Base-by-base conservation (phyloP, 2,888 invertebrate species). In the Sepioteuthis lessoniana region DNA sequence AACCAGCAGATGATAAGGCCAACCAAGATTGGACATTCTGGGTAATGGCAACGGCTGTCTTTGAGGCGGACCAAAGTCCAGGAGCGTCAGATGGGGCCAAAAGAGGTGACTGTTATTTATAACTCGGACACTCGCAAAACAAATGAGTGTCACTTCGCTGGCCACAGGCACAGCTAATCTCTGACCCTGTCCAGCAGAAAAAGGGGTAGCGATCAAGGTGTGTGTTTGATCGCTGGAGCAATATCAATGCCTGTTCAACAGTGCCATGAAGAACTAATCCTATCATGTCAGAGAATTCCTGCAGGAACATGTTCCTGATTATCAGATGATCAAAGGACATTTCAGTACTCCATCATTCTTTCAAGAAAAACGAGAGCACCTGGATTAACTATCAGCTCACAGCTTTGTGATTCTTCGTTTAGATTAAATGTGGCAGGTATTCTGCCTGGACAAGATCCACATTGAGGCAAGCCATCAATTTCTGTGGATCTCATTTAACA, bases 1-100 rank as follows among this genome's bases (percentile, higher is more conserved):
- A 76, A n/a, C 76, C 76, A 76, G n/a, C n/a, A 76, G 76, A 76
- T 76, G 76, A 76, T 76, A 76, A 76, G n/a, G n/a, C 76, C n/a
- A 76, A 76, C 76, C 76, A 76, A 76, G 76, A n/a, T 76, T n/a
- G 76, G 76, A 76, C 76, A 76, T 76, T n/a, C n/a, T n/a, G 76
- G 76, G 19, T n/a, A 76, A 76, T 76, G n/a, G 76, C 76, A 76
- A 76, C 10, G 76, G 76, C 76, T 76, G n/a, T 76, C 76, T 76
- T 16, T 25, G 19, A 76, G n/a, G n/a, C 76, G 19, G 76, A 76
- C n/a, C 76, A 16, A 76, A 76, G n/a, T 76, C 76, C 76, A 76
- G 16, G 3, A 35, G 76, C n/a, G 25, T 76, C n/a, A 76, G n/a
- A 76, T 76, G n/a, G n/a, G 76, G 76, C 76, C n/a, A 76, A 76